A percentile compares a stretch with the other conserved stretches of the same genome.
These are phyloP conservation scores for Cephus runcator DNA, from an alignment of 2,888 invertebrate species.

Conservation along the genomic window DNA sequence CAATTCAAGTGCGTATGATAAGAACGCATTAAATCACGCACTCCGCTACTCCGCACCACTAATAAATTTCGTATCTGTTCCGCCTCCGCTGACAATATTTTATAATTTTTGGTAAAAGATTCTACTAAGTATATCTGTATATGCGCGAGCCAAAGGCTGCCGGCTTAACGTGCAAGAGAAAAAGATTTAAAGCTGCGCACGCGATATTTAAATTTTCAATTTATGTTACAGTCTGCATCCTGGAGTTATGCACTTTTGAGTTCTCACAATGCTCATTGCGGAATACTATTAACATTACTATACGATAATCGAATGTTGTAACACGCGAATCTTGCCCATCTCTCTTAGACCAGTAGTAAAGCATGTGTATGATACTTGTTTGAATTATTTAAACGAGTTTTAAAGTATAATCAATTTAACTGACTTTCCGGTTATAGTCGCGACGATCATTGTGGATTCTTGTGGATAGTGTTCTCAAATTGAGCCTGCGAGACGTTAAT, in stretches of 20 bases:
- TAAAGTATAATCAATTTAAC: neutral
- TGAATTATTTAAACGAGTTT: neutral
- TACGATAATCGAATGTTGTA: neutral
- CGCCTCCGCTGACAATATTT: constrained; percentile 5
- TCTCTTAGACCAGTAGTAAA: neutral
- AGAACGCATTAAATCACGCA: constrained; percentile 5
- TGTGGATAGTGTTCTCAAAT: neutral
- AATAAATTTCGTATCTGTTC: constrained; percentile 4
- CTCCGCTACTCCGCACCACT: neutral
- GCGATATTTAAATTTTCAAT: neutral
- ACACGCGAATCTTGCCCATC: neutral
- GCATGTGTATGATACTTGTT: neutral
- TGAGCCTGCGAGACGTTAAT: neutral
- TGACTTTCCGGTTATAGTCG: neutral
- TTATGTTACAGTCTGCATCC: neutral
- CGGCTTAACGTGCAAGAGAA: neutral
- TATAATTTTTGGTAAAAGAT: constrained; percentile 5
- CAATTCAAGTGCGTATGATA: neutral
- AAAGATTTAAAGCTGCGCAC: neutral
- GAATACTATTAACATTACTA: neutral
- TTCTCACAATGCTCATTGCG: neutral
- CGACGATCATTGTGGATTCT: neutral
- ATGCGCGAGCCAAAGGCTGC: neutral
- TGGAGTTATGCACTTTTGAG: neutral
- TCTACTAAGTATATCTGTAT: neutral